Evolutionary conservation across 2,888 invertebrate genomes (phyloP), one percentile per base, ranked within the genome.

Genomic region (Sinodicranocentrus sp.): DNA sequence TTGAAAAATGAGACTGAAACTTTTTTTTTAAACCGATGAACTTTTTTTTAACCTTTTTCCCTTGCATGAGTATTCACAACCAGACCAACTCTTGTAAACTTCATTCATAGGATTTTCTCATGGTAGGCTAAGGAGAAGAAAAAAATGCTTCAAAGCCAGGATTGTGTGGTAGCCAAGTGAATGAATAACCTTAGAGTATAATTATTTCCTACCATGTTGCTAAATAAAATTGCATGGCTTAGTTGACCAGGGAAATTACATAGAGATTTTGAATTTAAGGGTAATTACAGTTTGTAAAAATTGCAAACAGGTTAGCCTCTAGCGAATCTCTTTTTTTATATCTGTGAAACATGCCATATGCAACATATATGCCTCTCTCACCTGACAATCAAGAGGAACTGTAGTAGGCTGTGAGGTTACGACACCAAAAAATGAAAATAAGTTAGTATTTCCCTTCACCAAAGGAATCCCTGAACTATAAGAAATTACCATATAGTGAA

Each of bases 231-330:
- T 78, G 44, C 39, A 71, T 17, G 33, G 33, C 48, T 19, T 19
- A 52, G 71, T 54, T 54, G 52, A 68, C 68, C 25, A 63, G 26
- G 68, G 2, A 79, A 79, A 79, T 79, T 70, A 79, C 71, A 79
- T 33, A 33, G 71, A 54, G 39, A 21, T 78, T 70, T 70, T n/a
- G 26, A 19, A 43, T 59, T 70, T 78, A 44, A 13, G 39, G 63
- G 63, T 79, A 79, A 79, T 79, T 79, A 79, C 63, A 79, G 28
- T 39, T 21, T 77, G 63, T 33, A 61, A 52, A 44, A 63, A 61
- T 79, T 44, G 79, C 71, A 71, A 79, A 63, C 19, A 71, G 70
- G 78, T 61, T 70, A 52, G 71, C 79, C 71, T 48, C 48, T 71
- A 59, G 71, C 79, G 54, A 61, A 71, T 25, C 39, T 15, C 19